These are phyloP conservation scores for Morpho deidamia DNA, from an alignment of 2,888 invertebrate species.

Conservation along the genomic window DNA sequence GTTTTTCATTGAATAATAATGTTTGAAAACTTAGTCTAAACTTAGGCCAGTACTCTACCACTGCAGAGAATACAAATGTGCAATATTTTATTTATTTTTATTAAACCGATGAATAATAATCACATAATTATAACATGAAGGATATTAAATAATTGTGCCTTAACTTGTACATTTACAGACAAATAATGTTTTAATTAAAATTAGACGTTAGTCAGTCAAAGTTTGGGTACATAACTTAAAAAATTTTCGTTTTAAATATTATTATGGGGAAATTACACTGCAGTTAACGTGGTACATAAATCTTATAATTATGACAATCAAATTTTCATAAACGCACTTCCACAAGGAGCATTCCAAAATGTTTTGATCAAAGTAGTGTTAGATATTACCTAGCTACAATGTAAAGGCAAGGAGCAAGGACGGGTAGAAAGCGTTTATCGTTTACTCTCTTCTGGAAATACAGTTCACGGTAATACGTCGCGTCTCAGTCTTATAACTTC, in stretches of 20 bases:
- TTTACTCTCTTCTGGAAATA: conserved; percentile 68
- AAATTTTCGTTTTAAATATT: conserved; percentile 15
- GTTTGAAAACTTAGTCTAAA: background rate
- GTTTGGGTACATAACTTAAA: conserved; percentile 25
- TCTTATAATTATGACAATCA: conserved; percentile 35
- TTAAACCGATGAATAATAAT: background rate
- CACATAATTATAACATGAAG: background rate
- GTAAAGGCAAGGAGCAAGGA: conserved; percentile 77
- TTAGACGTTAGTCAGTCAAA: conserved; percentile 22
- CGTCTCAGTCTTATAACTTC: conserved; percentile 74
- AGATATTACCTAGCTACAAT: conserved; percentile 68
- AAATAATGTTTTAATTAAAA: conserved; percentile 17
- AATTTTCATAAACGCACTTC: conserved; percentile 53
- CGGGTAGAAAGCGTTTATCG: conserved; percentile 74
- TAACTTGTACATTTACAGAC: conserved; percentile 1
- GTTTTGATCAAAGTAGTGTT: conserved; percentile 49
- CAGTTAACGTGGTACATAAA: conserved; percentile 23
- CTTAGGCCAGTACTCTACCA: background rate
- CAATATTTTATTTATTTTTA: background rate
- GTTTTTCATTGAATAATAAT: background rate
- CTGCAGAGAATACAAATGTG: background rate
- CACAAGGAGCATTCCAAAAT: conserved; percentile 49
- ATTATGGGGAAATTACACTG: conserved; percentile 19
- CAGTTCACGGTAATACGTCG: conserved; percentile 70
- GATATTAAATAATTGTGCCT: conserved; percentile 1